These are phyloP conservation scores for Lacanobia wlatinum DNA, from an alignment of 2,888 invertebrate species.

Conservation along the genomic window DNA sequence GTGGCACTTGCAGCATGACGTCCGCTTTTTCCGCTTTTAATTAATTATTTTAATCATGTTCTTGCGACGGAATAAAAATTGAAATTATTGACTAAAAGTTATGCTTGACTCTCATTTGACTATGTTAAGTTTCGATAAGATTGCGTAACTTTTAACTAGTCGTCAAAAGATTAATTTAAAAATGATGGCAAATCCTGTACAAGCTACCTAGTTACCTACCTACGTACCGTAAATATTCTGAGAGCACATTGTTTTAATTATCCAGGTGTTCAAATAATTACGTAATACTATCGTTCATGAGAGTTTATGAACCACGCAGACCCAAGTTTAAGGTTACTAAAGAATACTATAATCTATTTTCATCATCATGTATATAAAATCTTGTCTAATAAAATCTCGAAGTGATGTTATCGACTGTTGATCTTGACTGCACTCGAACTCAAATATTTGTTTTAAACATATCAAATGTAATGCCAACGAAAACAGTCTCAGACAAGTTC, in stretches of 20 bases:
- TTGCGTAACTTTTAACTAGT: constrained; percentile 6
- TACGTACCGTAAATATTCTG: constrained; percentile 9
- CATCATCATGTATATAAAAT: constrained; percentile 34
- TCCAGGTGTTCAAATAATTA: constrained; percentile 47
- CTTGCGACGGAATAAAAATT: neutral
- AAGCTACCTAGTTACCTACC: neutral
- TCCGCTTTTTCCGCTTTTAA: neutral
- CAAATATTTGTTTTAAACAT: constrained; percentile 45
- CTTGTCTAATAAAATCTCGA: constrained; percentile 39
- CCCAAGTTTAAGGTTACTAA: constrained; percentile 60
- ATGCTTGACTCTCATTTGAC: too few species aligned
- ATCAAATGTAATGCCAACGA: constrained; percentile 25
- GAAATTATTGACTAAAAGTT: neutral
- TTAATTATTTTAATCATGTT: neutral
- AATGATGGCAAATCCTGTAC: neutral
- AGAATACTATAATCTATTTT: constrained; percentile 40
- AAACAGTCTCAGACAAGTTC: constrained; percentile 28
- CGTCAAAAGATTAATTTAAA: neutral
- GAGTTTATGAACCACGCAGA: constrained; percentile 18
- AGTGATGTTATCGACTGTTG: constrained; percentile 36
- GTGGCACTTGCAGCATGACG: neutral
- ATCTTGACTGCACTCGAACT: constrained; percentile 26
- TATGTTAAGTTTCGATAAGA: neutral
- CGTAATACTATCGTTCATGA: constrained; percentile 11
- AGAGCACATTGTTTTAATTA: constrained; percentile 18